phyloP scores from a whole-genome alignment of 30 jellyfish, hydroid and myxozoan genomes.

The Clytia hemisphaerica region DNA sequence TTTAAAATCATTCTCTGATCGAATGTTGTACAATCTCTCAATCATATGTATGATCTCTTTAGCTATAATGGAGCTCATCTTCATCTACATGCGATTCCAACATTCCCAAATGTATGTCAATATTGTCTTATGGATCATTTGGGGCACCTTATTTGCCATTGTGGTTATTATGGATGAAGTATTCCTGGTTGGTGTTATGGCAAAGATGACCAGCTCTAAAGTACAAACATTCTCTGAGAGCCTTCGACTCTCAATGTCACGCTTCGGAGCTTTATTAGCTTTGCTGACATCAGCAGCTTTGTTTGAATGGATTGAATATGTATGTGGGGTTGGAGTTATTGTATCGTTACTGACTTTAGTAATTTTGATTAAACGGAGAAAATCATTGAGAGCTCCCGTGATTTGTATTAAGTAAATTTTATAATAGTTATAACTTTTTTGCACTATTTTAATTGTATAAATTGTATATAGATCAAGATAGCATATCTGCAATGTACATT shows the following conservation, averaged over 20 bases:
- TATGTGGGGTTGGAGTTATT: not conserved
- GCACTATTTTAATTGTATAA: too few species aligned
- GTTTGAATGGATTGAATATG: conserved; percentile 3
- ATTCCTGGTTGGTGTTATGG: conserved; percentile 12
- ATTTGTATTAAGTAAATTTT: too few species aligned
- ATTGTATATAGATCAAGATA: too few species aligned
- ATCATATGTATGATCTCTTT: not conserved
- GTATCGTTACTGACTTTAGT: not conserved
- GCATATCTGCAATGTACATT: too few species aligned
- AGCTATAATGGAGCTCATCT: not conserved
- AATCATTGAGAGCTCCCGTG: not conserved
- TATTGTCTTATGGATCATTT: not conserved
- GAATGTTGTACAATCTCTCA: not conserved
- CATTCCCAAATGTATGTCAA: not conserved
- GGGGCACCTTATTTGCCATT: not conserved
- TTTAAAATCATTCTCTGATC: not conserved
- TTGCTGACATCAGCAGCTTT: not conserved
- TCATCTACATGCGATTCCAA: not conserved
- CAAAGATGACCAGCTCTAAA: not conserved
- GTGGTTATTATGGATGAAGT: conserved; percentile 11
- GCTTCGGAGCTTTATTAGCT: conserved; percentile 12
- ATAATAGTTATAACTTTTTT: too few species aligned
- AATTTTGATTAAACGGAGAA: not conserved
- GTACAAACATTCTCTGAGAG: conserved; percentile 9
- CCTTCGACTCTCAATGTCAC: conserved; percentile 3